Evolutionary conservation across 92 coral and sea anemone genomes (phyloP).

Genomic region (Epizoanthus fatuus): DNA sequence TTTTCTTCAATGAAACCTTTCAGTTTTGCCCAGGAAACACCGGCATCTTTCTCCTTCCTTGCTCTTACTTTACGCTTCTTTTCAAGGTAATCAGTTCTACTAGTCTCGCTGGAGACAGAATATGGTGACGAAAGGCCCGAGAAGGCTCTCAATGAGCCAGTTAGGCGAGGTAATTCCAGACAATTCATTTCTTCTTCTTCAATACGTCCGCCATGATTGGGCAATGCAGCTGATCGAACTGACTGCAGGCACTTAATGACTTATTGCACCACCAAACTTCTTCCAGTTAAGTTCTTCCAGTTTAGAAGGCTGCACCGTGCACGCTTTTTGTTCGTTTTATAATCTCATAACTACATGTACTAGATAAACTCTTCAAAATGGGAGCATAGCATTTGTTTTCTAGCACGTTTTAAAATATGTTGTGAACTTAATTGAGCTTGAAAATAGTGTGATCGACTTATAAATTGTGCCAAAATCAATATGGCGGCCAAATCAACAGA

Average conservation of each 20-base stretch:
- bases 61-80: conserved; percentile 87
- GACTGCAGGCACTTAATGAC: conserved; percentile 6
- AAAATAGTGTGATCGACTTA: too few relatives aligned
- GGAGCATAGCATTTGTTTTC: not conserved
- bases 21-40: conserved; percentile 86
- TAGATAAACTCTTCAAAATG: too few relatives aligned
- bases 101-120: conserved; percentile 20
- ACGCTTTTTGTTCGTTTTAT: too few relatives aligned
- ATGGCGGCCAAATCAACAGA: conserved; percentile 68
- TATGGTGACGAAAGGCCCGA: conserved; percentile 91
- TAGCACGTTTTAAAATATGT: not conserved
- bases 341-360: too few relatives aligned
- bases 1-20: conserved; percentile 79
- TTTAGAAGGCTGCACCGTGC: not conserved
- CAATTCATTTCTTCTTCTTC: conserved; percentile 50
- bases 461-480: conserved; percentile 49
- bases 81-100: conserved; percentile 60
- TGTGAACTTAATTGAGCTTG: not conserved
- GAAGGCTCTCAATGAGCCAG: conserved; percentile 95
- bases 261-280: not conserved
- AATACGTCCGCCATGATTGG: conserved; percentile 40
- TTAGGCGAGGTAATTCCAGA: conserved; percentile 93
- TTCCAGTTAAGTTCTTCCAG: too few relatives aligned
- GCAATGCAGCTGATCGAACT: conserved; percentile 3
- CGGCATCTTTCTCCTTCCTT: conserved; percentile 70